phyloP scores from a whole-genome alignment of 2,888 invertebrate species.

The Eristalis arbustorum region DNA sequence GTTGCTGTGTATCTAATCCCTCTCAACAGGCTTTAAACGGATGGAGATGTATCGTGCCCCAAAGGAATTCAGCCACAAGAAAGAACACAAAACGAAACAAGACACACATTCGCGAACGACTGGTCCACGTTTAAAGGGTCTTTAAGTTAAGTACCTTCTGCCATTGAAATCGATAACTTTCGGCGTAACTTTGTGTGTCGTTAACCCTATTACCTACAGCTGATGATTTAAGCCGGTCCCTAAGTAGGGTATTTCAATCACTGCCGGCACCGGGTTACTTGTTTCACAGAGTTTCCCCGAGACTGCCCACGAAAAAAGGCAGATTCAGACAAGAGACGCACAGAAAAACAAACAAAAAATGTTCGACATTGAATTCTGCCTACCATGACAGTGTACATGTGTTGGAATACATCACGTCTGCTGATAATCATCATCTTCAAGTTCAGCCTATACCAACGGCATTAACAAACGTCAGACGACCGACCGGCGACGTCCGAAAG shows the following conservation, averaged over 20 bases:
- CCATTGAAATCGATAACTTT: conserved; percentile 48
- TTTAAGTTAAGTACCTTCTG: conserved; percentile 39
- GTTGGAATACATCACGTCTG: neutral
- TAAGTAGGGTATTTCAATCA: conserved; percentile 40
- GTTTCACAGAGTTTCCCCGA: neutral
- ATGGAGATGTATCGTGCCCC: neutral
- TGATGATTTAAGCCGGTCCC: conserved; percentile 30
- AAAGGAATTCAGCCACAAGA: neutral
- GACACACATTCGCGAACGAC: neutral
- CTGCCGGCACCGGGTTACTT: conserved; percentile 10
- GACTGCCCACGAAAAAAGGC: neutral
- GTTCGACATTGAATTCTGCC: neutral
- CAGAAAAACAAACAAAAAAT: too few species aligned
- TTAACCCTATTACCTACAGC: conserved; percentile 60
- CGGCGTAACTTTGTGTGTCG: conserved; percentile 50
- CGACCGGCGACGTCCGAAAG: neutral
- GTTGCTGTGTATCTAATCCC: conserved; percentile 37
- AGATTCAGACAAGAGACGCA: too few species aligned
- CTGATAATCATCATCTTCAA: neutral
- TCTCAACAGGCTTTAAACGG: conserved; percentile 7
- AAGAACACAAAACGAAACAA: neutral
- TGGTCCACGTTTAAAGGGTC: conserved; percentile 1
- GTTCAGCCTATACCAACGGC: neutral
- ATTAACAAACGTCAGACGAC: neutral
- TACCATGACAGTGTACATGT: neutral